Base-by-base conservation (phyloP, 2,888 invertebrate genomes). In the Hydropsyche betteni region DNA sequence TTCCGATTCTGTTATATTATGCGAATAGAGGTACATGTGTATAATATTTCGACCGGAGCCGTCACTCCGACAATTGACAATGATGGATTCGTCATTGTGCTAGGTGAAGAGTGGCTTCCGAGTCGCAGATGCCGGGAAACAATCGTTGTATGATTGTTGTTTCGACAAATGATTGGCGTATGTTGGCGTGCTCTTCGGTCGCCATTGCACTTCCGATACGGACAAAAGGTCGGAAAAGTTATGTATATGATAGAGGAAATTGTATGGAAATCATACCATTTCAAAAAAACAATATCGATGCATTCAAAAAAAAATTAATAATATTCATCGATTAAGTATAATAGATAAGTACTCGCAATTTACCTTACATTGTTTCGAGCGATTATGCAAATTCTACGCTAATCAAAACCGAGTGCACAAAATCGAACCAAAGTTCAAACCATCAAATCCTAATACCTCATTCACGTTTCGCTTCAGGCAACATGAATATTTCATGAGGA, bases 31-130 rank as follows among this genome's bases (percentile, higher is more conserved):
- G 24, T 24, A 24, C 24, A 24, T 24, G 24, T 24, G 24, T 24
- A 44, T 10, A 44, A 44, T 69, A 69, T 50, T 69, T 50, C 24
- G 44, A 51, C 55, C 12, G 55, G 10, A 10, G 44, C 55, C 55
- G 24, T 24, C 24, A 24, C 24, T 24, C 24, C 24, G 24, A 24
- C 16, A 52, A 72, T 72, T 72, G 72, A 36, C 64, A 64, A 55
- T 72, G 72, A 61, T 50, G 61, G 44, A 55, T 58, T 72, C 72
- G 58, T 72, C 72, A 58, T 64, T 64, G 64, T 64, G 64, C 10
- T 44, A 16, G 14, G 50, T 72, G 58, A 72, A 72, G 58, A 72
- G 72, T 38, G 72, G 72, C 34, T 58, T 72, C 72, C 72, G 72
- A 58, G 72, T 52, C 44, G 50, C 34, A 33, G 24, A 33, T 70